Evolutionary conservation across 1,140 invertebrate genomes (phyloP).

Genomic region (Cyphomyrmex costatus): DNA sequence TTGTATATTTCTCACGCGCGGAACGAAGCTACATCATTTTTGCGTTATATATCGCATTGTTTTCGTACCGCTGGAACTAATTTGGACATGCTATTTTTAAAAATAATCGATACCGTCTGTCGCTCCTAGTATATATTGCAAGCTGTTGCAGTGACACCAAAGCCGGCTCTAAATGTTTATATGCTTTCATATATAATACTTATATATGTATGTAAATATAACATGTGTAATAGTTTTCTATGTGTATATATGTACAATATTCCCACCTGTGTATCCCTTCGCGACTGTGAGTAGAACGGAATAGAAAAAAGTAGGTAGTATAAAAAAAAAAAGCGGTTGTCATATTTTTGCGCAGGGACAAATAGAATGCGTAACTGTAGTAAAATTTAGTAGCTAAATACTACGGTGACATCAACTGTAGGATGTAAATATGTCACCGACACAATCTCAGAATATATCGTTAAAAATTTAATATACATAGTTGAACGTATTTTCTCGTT

Average conservation of each 20-base stretch:
- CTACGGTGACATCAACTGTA: constrained; percentile 25
- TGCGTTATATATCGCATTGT: background rate
- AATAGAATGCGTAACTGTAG: constrained; percentile 45
- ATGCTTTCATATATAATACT: background rate
- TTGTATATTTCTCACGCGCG: background rate
- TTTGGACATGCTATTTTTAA: constrained; percentile 48
- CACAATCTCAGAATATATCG: constrained; percentile 46
- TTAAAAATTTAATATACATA: constrained; percentile 41
- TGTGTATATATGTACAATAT: background rate
- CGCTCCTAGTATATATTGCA: constrained; percentile 25
- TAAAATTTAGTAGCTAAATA: constrained; percentile 46
- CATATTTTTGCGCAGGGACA: constrained; percentile 51
- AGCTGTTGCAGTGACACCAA: constrained; percentile 24
- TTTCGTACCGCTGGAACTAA: constrained; percentile 3
- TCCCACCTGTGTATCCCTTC: constrained; percentile 7
- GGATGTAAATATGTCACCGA: constrained; percentile 34
- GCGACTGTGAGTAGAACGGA: constrained; percentile 10
- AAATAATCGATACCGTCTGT: constrained; percentile 45
- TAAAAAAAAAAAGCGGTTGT: constrained; percentile 41
- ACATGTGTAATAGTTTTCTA: background rate
- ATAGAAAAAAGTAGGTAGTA: constrained; percentile 25
- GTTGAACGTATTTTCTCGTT: constrained; percentile 3
- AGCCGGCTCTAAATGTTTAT: constrained; percentile 38
- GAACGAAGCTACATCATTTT: background rate
- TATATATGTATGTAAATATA: background rate